These are phyloP conservation scores for Lysandra bellargus DNA, from an alignment of 2,888 invertebrate genomes.

Conservation along the genomic window DNA sequence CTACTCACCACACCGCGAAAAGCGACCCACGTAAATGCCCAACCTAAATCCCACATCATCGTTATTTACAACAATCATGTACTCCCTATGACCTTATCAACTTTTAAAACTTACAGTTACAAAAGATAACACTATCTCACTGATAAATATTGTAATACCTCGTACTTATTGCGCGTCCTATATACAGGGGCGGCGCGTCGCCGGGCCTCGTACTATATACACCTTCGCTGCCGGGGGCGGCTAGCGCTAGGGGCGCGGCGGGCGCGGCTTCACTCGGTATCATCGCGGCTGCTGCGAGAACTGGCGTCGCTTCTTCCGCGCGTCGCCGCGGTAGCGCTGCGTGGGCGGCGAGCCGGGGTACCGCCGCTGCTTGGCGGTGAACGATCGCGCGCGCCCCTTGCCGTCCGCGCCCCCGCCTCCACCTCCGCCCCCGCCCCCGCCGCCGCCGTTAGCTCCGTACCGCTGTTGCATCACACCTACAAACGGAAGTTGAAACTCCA, in stretches of 20 bases:
- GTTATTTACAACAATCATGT: not conserved
- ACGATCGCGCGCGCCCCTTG: conserved; percentile 50
- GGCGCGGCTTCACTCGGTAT: conserved; percentile 42
- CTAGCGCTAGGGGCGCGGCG: conserved; percentile 31
- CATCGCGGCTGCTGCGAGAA: conserved; percentile 57
- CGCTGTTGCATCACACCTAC: conserved; percentile 67
- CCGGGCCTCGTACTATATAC: not conserved
- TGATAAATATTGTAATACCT: conserved; percentile 33
- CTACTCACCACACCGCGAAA: not conserved
- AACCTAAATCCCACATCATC: not conserved
- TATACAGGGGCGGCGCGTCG: conserved; percentile 9
- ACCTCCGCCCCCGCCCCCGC: conserved; percentile 45
- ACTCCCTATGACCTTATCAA: conserved; percentile 28
- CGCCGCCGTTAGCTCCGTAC: conserved; percentile 47
- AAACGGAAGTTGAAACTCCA: not conserved
- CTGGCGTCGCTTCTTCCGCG: conserved; percentile 58
- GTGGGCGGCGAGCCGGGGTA: conserved; percentile 47
- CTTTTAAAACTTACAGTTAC: conserved; percentile 25
- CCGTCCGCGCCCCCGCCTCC: conserved; percentile 39
- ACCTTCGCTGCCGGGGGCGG: not conserved
- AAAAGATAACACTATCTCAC: conserved; percentile 33
- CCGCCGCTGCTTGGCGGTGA: conserved; percentile 57
- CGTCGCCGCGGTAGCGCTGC: conserved; percentile 42
- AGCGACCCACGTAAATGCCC: not conserved
- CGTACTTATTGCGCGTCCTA: conserved; percentile 26